Percentiles rank a stretch among this genome's conserved stretches.
Conservation (phyloP, 2,113 vertebrate genomes). For the Phyllopteryx taeniolatus region DNA sequence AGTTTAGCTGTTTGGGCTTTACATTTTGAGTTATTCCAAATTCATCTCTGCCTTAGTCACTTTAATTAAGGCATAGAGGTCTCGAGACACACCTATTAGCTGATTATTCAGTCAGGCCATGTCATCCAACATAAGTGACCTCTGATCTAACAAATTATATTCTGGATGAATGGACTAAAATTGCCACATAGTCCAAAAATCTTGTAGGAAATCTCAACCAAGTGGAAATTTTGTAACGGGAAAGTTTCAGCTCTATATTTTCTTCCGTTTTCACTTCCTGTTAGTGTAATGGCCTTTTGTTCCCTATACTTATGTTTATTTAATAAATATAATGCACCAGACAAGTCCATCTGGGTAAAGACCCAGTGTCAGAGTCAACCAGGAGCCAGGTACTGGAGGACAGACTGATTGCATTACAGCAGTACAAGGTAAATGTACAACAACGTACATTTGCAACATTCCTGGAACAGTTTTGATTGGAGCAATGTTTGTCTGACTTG, state of each 20-base stretch:
- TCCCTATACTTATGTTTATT: neutral
- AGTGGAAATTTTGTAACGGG: neutral
- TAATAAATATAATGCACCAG: conserved; percentile 55
- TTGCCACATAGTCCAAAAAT: neutral
- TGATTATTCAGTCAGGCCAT: neutral
- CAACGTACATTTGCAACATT: neutral
- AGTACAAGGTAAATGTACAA: conserved; percentile 74
- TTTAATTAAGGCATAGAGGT: neutral
- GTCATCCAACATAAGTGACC: neutral
- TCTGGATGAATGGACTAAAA: neutral
- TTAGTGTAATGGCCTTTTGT: neutral
- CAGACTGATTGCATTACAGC: conserved; percentile 57
- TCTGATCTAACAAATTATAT: neutral
- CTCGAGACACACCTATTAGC: neutral
- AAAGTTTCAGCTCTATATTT: neutral
- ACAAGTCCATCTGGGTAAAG: conserved; percentile 79
- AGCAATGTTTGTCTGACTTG: neutral
- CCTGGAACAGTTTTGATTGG: neutral
- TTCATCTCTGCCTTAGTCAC: neutral
- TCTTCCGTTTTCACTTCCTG: neutral
- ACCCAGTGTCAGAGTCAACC: conserved; percentile 65
- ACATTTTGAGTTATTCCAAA: neutral
- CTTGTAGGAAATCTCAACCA: neutral
- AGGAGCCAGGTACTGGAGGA: conserved; percentile 74
- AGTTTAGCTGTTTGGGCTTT: neutral